Conservation (phyloP, 2,113 vertebrate genomes). For the Pseudorectes ferrugineus region DNA sequence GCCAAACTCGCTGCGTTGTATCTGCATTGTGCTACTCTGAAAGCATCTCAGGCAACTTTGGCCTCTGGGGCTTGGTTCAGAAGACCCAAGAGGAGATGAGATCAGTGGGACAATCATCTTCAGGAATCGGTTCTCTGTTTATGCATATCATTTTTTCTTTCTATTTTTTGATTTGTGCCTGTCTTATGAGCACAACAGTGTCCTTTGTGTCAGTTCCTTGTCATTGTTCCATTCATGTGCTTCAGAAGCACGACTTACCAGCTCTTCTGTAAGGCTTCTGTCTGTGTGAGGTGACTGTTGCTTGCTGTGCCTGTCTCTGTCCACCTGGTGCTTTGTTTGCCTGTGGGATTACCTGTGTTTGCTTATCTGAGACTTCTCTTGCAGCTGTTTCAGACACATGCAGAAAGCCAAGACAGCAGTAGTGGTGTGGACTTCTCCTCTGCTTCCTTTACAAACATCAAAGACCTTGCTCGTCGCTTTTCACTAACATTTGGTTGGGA, state of each 20-base stretch:
- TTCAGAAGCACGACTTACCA: not conserved
- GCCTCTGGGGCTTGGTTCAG: not conserved
- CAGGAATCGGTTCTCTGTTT: not conserved
- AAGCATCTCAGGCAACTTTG: not conserved
- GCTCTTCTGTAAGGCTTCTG: not conserved
- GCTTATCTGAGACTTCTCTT: conserved; percentile 26
- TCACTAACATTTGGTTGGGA: conserved; percentile 88
- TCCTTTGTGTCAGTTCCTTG: not conserved
- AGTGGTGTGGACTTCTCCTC: conserved; percentile 62
- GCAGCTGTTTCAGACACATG: conserved; percentile 80
- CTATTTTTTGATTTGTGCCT: not conserved
- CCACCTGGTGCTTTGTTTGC: not conserved
- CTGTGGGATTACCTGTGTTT: not conserved
- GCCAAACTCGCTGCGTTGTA: not conserved
- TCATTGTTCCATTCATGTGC: not conserved
- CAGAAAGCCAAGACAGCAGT: conserved; percentile 71
- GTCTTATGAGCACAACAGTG: not conserved
- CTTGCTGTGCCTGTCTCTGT: not conserved
- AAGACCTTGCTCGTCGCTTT: conserved; percentile 88
- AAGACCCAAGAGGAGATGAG: not conserved
- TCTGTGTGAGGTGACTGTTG: not conserved
- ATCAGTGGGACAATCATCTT: not conserved
- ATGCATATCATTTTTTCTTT: not conserved
- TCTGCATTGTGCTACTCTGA: not conserved
- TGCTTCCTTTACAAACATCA: conserved; percentile 85